These are phyloP conservation scores for Drosophila anceps DNA, from an alignment of 2,888 invertebrate species.

Conservation along the genomic window DNA sequence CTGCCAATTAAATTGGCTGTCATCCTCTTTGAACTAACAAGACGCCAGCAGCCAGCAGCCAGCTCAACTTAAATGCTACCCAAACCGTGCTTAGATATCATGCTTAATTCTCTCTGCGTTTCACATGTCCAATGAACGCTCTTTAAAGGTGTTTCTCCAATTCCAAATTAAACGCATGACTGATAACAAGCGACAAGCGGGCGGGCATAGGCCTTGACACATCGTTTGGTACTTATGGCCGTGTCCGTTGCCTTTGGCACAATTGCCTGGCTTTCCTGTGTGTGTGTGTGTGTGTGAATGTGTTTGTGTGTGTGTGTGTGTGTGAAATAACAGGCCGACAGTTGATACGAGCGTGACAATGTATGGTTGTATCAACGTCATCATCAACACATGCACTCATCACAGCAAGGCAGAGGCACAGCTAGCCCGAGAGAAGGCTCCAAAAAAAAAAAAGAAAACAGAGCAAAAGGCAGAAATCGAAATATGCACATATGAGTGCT, in stretches of 20 bases:
- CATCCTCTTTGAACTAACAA: background rate
- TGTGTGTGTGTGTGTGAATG: constrained; percentile 14
- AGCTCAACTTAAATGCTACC: background rate
- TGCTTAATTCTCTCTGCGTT: background rate
- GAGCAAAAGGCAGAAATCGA: constrained; percentile 6
- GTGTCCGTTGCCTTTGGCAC: constrained; percentile 2
- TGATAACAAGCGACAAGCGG: background rate
- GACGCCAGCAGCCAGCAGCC: too few species aligned
- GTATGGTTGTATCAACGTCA: constrained; percentile 64
- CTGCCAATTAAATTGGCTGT: constrained; percentile 23
- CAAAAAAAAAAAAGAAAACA: constrained; percentile 11
- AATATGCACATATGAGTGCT: constrained; percentile 16
- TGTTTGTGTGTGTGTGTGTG: constrained; percentile 13
- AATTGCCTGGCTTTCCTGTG: constrained; percentile 10
- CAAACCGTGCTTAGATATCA: background rate
- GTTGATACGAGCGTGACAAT: constrained; percentile 72
- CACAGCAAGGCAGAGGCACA: constrained; percentile 16
- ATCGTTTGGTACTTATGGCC: constrained; percentile 7
- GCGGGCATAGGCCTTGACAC: background rate
- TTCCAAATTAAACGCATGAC: constrained; percentile 1
- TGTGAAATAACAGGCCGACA: constrained; percentile 54
- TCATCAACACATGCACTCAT: constrained; percentile 67
- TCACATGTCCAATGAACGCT: background rate
- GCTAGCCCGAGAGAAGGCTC: background rate
- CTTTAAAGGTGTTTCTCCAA: background rate